Conservation (phyloP, 2,113 vertebrate species). For the Neogobius melanostomus region DNA sequence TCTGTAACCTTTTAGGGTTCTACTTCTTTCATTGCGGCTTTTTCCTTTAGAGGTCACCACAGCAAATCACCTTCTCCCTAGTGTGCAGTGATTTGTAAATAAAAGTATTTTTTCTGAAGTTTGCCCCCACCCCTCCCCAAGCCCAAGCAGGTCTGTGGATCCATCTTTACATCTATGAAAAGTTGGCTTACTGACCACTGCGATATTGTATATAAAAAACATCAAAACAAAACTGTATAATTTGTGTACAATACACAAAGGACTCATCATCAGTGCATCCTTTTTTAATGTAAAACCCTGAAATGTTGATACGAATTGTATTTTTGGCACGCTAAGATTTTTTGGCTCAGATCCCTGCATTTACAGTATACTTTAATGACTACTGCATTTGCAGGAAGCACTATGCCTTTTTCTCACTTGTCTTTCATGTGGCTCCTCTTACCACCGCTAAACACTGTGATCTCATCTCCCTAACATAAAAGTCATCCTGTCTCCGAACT, state of each 20-base stretch:
- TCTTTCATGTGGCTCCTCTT: constrained; percentile 44
- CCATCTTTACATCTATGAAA: too few relatives aligned
- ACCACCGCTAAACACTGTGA: constrained; percentile 48
- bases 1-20: constrained; percentile 43
- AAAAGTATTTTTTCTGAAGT: not conserved
- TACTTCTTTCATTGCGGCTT: not conserved
- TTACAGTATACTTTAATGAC: constrained; percentile 16
- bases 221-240: too few relatives aligned
- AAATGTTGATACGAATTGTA: not conserved
- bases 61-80: not conserved
- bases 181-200: too few relatives aligned
- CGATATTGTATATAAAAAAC: too few relatives aligned
- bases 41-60: not conserved
- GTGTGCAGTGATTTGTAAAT: not conserved
- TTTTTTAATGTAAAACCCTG: not conserved
- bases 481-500: constrained; percentile 38
- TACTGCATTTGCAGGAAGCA: constrained; percentile 26
- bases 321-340: constrained; percentile 17
- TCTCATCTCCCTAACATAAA: constrained; percentile 39
- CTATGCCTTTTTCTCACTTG: constrained; percentile 18
- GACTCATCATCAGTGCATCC: too few relatives aligned
- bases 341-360: constrained; percentile 14
- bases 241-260: too few relatives aligned
- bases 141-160: too few relatives aligned
- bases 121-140: too few relatives aligned